Evolutionary conservation across 1,140 invertebrate species (phyloP), one percentile per base, ranked within the genome.

Genomic region (Micrasema minimum): DNA sequence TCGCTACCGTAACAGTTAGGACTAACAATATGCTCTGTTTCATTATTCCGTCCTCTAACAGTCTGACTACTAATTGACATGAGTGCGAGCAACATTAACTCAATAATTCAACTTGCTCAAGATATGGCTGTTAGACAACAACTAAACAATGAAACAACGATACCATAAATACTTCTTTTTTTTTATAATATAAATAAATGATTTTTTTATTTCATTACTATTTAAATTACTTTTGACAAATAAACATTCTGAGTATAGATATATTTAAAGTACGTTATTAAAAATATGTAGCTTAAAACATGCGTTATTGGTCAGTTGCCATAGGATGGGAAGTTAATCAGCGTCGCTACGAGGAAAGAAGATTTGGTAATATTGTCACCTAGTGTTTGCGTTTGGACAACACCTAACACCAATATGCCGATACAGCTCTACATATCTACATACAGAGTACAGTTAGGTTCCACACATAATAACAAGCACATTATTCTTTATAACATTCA

Each of bases 11-110:
- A 35, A 50, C 35, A 66, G 55, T 69, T 66, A n/a, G n/a, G 67
- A 74, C 67, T 64, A 74, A 74, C 62, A 66, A 71, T 69, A 69
- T 75, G 66, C 59, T 67, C 41, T 72, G 55, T 59, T 41, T 70
- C 66, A 55, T 64, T 22, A 59, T 64, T 66, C 66, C 53, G 62
- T 72, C 61, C 53, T 66, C 61, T 69, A 75, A 72, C 74, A 75
- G 74, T 75, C 74, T 75, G 74, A 73, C 74, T 75, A 75, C 74
- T 75, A 75, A 75, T 75, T 75, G 74, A 75, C 74, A 75, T 68
- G 67, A 71, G 74, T 75, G 74, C 74, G 74, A 75, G 74, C 74
- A 55, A 71, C 64, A 75, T 73, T 70, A 50, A 37, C 41, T 45
- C 35, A 20, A 45, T 45, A 46, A 22, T 31, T 10, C 7, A n/a